phyloP scores from a whole-genome alignment of 2,797 vertebrate genomes.

The Knipowitschia caucasica region DNA sequence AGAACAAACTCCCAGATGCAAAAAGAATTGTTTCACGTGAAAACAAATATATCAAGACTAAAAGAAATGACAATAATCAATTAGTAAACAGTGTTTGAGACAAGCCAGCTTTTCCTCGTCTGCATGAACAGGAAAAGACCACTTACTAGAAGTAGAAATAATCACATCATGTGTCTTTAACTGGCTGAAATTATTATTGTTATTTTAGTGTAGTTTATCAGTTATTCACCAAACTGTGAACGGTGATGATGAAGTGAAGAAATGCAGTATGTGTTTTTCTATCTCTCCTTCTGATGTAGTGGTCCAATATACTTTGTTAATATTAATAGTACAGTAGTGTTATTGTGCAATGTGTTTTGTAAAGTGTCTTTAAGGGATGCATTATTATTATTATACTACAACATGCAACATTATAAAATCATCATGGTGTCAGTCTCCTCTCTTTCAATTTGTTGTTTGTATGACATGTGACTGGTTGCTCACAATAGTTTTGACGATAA shows the following conservation, averaged over 20 bases:
- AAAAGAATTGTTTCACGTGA: slow-evolving; percentile 70
- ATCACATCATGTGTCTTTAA: slow-evolving; percentile 42
- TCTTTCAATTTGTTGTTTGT: too few species aligned
- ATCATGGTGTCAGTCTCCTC: too few species aligned
- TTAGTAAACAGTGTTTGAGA: slow-evolving; percentile 59
- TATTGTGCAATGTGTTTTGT: too few species aligned
- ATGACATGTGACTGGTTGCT: too few species aligned
- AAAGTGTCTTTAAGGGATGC: too few species aligned
- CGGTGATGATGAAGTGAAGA: slow-evolving; percentile 2
- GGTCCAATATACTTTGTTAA: too few species aligned
- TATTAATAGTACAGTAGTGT: too few species aligned
- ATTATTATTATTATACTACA: too few species aligned
- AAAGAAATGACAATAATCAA: slow-evolving; percentile 61
- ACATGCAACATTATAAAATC: too few species aligned
- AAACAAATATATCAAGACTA: slow-evolving; percentile 62
- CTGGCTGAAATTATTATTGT: slow-evolving; percentile 31
- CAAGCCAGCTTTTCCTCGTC: slow-evolving; percentile 56
- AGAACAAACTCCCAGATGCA: slow-evolving; percentile 71
- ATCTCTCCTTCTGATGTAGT: too few species aligned
- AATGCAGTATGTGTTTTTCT: neutral
- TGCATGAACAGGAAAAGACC: slow-evolving; percentile 32
- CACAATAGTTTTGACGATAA: too few species aligned
- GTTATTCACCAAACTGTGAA: slow-evolving; percentile 9
- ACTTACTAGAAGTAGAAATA: slow-evolving; percentile 28
- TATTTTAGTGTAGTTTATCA: slow-evolving; percentile 35